Base-by-base conservation (phyloP, 2,113 vertebrate species). In the Zosterops pallidus region DNA sequence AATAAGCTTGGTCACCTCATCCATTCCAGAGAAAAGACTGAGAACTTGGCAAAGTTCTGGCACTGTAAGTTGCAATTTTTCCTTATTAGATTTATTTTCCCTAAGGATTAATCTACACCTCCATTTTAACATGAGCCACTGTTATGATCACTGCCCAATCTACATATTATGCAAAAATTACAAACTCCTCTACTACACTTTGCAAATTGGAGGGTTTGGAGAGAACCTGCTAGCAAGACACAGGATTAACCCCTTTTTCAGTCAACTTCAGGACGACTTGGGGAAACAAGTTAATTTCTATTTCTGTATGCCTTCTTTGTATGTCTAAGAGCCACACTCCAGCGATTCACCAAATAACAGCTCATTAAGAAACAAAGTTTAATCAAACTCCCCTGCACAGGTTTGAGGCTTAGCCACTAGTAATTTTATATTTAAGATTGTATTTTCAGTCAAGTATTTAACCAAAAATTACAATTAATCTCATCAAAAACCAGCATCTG, bases 371-470 rank as follows among this genome's bases (percentile, higher is more conserved):
- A 92, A 92, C 1, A 35, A 78, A 68, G 13, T 25, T 71, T 64
- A 75, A 92, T 77, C 71, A 92, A 80, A 60, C 47, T 62, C 76
- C 94, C 60, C 86, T 65, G 63, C 49, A 28, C 0, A 76, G 50
- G 50, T 65, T 83, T 88, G 33, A 88, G 49, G 68, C 46, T 80
- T 80, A 90, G 41, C 41, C 76, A 86, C 21, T 72, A 76, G 70
- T 69, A 79, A 72, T 93, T 85, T 83, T 46, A 16, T 49, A 93
- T 23, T 85, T 90, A 79, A 94, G 90, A 94, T 96, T 95, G 95
- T 92, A 94, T 89, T 86, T 95, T 95, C 74, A 60, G 52, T 79
- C 44, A 85, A 83, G 50, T 80, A 80, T 96, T 87, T 57, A 89
- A 68, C 62, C 9, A 85, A 94, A 95, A 87, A 83, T 65, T 91